Base-by-base conservation (phyloP, 2,113 vertebrate genomes). In the Pogonocichla stellata region DNA sequence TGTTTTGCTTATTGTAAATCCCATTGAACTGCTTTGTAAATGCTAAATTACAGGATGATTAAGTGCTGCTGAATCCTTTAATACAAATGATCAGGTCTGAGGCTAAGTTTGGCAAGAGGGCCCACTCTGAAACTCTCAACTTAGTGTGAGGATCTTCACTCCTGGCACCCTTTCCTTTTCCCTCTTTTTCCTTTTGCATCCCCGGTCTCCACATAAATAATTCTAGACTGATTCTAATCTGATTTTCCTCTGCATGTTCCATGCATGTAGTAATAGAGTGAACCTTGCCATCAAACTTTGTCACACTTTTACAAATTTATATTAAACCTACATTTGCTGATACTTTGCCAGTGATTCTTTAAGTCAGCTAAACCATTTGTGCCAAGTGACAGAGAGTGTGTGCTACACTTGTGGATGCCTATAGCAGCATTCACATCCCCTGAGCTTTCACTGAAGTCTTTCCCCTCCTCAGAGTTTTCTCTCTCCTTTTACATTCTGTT, bases 301-400 rank as follows among this genome's bases (percentile, higher is more conserved):
- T n/a, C 24, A 28, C 22, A n/a, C 18, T 51, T 65, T 28, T 12
- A 33, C 19, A n/a, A 58, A 58, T 38, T 17, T 58, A 20, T 20
- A 38, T 58, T n/a, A 58, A 51, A 58, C 6, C 31, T 51, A 24
- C 19, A 45, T 43, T n/a, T 66, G 36, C 60, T 58, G 19, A 45
- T 73, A 33, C 10, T 10, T 43, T 65, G 18, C 43, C 51, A 88
- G 45, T 53, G 51, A 53, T 53, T 51, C 50, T 28, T 51, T 53
- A 53, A 31, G 28, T 31, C 28, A 31, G 28, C 51, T 31, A 53
- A 53, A 31, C 28, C 28, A 53, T 53, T 53, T 53, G 51, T 73
- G 8, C 34, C 70, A 42, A 50, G 60, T 2, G 2, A 38, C 5
- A 1, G 5, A 50, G 7, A 42, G 19, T 2, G 12, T 17, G 9